A percentile compares a stretch with the other conserved stretches of the same genome.
Conservation (phyloP, 2,888 invertebrate species). For the Creontiades dilutus region DNA sequence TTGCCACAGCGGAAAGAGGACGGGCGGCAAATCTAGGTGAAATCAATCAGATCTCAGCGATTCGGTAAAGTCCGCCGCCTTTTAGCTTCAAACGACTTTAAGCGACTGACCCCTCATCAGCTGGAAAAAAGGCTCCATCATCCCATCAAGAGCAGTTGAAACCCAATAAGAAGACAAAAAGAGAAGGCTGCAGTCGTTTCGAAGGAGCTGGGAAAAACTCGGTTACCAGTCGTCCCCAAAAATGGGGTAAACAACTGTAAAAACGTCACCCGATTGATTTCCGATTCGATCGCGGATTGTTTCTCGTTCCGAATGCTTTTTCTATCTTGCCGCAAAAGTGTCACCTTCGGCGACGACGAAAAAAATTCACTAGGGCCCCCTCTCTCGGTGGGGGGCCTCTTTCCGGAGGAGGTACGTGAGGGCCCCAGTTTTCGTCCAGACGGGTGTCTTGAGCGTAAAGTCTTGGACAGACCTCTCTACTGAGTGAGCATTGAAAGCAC, state of each 20-base stretch:
- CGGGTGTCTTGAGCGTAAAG: not conserved
- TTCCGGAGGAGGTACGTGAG: not conserved
- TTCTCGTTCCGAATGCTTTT: constrained; percentile 17
- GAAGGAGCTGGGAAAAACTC: not conserved
- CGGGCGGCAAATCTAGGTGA: constrained; percentile 1
- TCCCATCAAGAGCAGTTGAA: not conserved
- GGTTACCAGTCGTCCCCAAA: not conserved
- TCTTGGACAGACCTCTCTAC: too few species aligned
- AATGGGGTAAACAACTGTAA: constrained; percentile 22
- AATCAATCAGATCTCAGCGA: constrained; percentile 10
- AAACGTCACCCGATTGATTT: constrained; percentile 28
- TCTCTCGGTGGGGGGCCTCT: not conserved
- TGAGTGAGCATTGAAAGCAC: too few species aligned
- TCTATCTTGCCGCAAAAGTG: constrained; percentile 11
- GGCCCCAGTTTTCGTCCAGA: not conserved
- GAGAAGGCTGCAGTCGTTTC: not conserved
- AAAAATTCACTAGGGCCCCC: not conserved
- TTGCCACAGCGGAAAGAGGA: not conserved
- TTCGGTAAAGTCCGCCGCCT: not conserved
- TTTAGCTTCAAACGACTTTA: not conserved
- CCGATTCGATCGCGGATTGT: constrained; percentile 23
- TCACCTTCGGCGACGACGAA: not conserved
- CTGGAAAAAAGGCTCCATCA: not conserved
- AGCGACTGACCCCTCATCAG: not conserved
- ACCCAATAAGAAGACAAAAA: not conserved